Evolutionary conservation across 2,113 vertebrate species (phyloP).

Genomic region (Mionectes macconnelli): DNA sequence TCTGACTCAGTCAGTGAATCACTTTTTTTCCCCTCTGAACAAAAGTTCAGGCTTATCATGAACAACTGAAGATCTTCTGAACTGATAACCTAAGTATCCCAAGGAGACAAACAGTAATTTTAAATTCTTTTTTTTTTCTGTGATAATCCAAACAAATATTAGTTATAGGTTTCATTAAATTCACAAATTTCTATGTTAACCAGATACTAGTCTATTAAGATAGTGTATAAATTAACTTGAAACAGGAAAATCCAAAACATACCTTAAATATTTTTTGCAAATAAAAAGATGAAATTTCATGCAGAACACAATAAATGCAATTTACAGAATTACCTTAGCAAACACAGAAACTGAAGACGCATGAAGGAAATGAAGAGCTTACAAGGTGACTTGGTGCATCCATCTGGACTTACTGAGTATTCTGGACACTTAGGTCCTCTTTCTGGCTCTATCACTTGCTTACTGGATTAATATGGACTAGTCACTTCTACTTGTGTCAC

Average conservation of each 20-base stretch:
- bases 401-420: neutral
- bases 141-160: neutral
- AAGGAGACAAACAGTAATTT: neutral
- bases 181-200: neutral
- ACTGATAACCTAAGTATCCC: conserved; percentile 25
- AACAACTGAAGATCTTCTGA: conserved; percentile 45
- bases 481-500: neutral
- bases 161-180: neutral
- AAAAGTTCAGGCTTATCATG: conserved; percentile 35
- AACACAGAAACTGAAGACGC: neutral
- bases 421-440: neutral
- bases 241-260: neutral
- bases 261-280: neutral
- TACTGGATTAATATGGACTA: neutral
- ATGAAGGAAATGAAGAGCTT: neutral
- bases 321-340: neutral
- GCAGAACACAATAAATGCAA: neutral
- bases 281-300: neutral
- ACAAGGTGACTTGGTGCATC: neutral
- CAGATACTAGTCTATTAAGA: neutral
- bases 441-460: neutral
- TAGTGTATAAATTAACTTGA: neutral
- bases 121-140: neutral
- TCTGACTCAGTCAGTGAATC: conserved; percentile 64
- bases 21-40: neutral